These are phyloP conservation scores for Ciona savignyi DNA, from an alignment of 23 tunicate species.

Conservation along the genomic window DNA sequence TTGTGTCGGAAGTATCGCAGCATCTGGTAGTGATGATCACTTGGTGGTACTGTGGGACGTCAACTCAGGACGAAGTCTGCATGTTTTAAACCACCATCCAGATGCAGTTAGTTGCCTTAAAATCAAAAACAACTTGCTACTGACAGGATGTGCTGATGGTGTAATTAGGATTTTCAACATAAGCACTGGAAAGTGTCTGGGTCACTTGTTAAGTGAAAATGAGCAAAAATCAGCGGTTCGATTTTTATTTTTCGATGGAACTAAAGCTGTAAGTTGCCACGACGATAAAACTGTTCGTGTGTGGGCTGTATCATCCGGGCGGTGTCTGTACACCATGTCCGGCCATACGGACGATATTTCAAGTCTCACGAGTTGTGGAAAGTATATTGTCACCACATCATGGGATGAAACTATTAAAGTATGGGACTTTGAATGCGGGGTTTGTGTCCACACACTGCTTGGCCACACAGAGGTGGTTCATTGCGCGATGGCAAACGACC, in stretches of 20 bases:
- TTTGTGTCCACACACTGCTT: conserved; percentile 40
- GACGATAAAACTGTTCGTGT: conserved; percentile 48
- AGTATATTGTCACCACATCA: conserved; percentile 52
- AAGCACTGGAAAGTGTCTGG: conserved; percentile 91
- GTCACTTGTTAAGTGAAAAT: conserved; percentile 40
- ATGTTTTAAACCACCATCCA: conserved; percentile 56
- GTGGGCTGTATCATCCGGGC: conserved; percentile 64
- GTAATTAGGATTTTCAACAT: conserved; percentile 67
- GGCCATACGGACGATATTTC: conserved; percentile 78
- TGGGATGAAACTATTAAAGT: conserved; percentile 78
- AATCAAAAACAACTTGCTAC: conserved; percentile 55
- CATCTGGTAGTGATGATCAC: conserved; percentile 83
- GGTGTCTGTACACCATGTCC: conserved; percentile 48
- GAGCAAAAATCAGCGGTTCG: conserved; percentile 42
- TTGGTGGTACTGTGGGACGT: conserved; percentile 67
- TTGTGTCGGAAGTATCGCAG: conserved; percentile 60
- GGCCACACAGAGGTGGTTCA: conserved; percentile 94
- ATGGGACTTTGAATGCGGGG: conserved; percentile 65
- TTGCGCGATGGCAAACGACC: conserved; percentile 56
- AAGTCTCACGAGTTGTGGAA: conserved; percentile 32
- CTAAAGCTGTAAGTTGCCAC: conserved; percentile 52
- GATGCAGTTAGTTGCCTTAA: conserved; percentile 61
- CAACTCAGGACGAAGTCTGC: conserved; percentile 22
- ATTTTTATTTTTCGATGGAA: conserved; percentile 65
- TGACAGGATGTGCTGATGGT: conserved; percentile 88